Percentiles rank a stretch among this genome's conserved stretches.
Evolutionary conservation across 2,797 vertebrate species (phyloP).

Genomic region (Amphiprion clarkii): DNA sequence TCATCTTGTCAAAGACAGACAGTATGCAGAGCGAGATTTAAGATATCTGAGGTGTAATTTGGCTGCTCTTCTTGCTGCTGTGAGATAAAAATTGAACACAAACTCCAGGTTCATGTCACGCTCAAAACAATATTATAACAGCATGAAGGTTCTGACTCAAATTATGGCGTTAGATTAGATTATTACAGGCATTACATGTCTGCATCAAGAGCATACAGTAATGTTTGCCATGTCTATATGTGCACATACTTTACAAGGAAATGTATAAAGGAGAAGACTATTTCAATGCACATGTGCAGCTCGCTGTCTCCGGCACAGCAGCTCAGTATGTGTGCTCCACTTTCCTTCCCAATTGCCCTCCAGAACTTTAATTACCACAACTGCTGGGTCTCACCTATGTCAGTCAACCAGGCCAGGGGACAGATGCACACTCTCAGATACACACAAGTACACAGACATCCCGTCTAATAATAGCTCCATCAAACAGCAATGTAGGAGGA

Average conservation of each 20-base stretch:
- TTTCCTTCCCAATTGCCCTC: constrained; percentile 39
- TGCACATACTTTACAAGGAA: constrained; percentile 2
- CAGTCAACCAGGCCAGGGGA: constrained; percentile 59
- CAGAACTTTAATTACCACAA: constrained; percentile 71
- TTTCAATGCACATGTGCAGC: constrained; percentile 38
- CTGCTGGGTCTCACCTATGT: constrained; percentile 64
- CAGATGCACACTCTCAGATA: constrained; percentile 4
- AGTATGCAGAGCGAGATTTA: constrained; percentile 14
- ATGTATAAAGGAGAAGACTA: constrained; percentile 25
- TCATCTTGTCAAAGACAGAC: constrained; percentile 23
- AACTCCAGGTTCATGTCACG: constrained; percentile 20
- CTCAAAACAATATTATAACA: constrained; percentile 9
- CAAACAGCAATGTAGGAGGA: constrained; percentile 52
- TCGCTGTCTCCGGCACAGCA: constrained; percentile 18
- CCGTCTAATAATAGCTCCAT: constrained; percentile 51
- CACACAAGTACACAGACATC: constrained; percentile 37
- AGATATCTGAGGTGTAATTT: constrained; percentile 24
- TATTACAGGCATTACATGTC: constrained; percentile 18
- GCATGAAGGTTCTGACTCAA: not conserved
- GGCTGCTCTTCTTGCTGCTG: not conserved
- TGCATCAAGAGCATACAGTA: constrained; percentile 13
- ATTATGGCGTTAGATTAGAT: constrained; percentile 29
- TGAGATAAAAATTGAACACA: not conserved
- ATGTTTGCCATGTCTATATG: constrained; percentile 6
- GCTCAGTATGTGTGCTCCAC: constrained; percentile 41